Evolutionary conservation across 2,797 vertebrate genomes (phyloP), one percentile per base, ranked within the genome.

Genomic region (Etheostoma perlongum): DNA sequence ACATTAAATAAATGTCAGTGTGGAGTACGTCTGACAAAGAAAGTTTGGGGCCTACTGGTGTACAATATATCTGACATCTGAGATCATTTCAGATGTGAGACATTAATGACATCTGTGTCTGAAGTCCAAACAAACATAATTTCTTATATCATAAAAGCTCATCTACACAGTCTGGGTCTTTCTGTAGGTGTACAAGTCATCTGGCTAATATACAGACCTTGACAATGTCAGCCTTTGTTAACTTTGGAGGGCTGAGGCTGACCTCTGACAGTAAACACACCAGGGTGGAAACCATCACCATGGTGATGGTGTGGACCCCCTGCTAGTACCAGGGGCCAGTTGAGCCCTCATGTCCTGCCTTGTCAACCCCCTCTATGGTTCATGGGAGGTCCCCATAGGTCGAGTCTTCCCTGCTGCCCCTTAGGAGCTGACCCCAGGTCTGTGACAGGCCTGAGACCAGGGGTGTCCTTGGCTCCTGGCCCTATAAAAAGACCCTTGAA

Each of bases 261-360:
- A 94, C 90, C 91, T 91, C 87, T 90, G 89, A 89, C 92, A 91
- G 91, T 86, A 91, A 92, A 93, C 85, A 89, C 91, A 87, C 84
- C 77, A 23, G 90, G 90, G 88, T 88, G 81, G 86, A 90, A 82
- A 72, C 81, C 83, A 79, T 93, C 85, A 70, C 91, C 90, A 84
- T 86, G 89, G 83, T 49, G 40, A 91, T 82, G 78, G 64, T 59
- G 60, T 21, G 78, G 85, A 88, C 91, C 88, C 88, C 92, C 92
- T 82, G 88, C 91, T 15, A 16, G 73, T 69, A 83, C 79, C 74
- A 55, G 85, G 85, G 86, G 88, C 88, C 89, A 88, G 83, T 89
- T 79, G 89, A 88, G 62, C 81, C 84, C 72, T 87, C 36, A 12
- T 77, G 88, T 90, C 88, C 87, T 79, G 85, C 76, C 85, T 87